Evolutionary conservation across 2,113 vertebrate species (phyloP).

Genomic region (Crotalus helleri): DNA sequence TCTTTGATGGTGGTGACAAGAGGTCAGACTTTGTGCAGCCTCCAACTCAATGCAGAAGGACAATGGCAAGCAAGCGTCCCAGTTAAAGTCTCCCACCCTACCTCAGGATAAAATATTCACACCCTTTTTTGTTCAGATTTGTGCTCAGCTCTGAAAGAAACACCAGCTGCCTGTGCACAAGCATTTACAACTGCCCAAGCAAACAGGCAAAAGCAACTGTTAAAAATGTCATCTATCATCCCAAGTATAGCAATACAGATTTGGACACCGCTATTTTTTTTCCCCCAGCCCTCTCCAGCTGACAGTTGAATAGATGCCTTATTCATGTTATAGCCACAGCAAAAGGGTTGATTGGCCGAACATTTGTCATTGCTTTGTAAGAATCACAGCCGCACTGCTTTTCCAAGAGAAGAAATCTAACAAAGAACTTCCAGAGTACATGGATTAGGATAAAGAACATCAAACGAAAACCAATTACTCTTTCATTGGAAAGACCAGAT

Average conservation of each 20-base stretch:
- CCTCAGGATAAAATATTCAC: neutral
- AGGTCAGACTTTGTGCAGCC: rapidly evolving
- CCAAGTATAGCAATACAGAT: neutral
- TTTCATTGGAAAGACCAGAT: neutral
- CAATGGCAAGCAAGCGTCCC: neutral
- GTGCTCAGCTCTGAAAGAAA: neutral
- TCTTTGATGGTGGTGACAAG: neutral
- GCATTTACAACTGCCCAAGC: neutral
- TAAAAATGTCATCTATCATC: constrained; percentile 13
- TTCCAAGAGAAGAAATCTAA: neutral
- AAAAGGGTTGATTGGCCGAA: neutral
- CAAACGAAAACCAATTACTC: neutral
- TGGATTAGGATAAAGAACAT: too few relatives aligned
- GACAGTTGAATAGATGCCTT: neutral
- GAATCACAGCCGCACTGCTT: neutral
- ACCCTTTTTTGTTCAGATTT: neutral
- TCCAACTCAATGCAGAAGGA: neutral
- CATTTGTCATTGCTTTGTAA: neutral
- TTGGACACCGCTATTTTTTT: neutral
- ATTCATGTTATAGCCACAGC: neutral
- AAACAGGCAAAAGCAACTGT: neutral
- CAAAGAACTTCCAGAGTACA: neutral
- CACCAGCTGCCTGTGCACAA: neutral
- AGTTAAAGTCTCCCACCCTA: neutral
- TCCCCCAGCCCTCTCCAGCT: neutral